Conservation (phyloP, 2,113 vertebrate genomes). For the Antechinus flavipes region DNA sequence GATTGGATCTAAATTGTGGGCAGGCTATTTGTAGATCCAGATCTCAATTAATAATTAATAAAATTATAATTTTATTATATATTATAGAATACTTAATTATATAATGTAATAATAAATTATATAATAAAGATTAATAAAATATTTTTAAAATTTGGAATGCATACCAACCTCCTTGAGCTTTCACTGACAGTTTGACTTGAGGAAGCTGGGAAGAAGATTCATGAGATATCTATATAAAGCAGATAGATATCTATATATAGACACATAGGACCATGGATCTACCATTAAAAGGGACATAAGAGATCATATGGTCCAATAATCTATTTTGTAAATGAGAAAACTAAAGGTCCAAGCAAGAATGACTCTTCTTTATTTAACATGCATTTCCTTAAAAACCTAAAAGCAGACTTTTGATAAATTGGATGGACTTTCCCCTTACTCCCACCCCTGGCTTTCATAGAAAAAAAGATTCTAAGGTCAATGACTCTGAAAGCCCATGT, state of each 20-base stretch:
- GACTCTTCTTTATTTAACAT: neutral
- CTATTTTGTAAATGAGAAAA: neutral
- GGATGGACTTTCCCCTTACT: no score
- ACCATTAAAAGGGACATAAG: neutral
- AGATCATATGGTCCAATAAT: neutral
- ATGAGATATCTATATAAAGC: accelerated
- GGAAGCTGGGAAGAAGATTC: neutral
- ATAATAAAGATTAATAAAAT: neutral
- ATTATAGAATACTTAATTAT: no score
- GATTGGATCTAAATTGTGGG: neutral
- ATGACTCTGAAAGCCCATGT: neutral
- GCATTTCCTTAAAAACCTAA: neutral
- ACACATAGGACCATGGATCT: no score
- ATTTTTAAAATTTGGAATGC: slow-evolving; percentile 2
- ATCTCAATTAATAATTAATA: neutral
- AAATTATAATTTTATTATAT: no score
- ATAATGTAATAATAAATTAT: no score
- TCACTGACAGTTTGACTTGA: neutral
- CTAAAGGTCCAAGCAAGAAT: neutral
- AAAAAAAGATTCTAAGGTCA: neutral
- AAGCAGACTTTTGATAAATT: neutral
- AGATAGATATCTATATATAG: neutral
- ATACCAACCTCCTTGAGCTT: neutral
- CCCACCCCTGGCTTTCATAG: neutral
- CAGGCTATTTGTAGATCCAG: neutral